phyloP scores from a whole-genome alignment of 2,113 vertebrate species.

The Notechis scutatus region DNA sequence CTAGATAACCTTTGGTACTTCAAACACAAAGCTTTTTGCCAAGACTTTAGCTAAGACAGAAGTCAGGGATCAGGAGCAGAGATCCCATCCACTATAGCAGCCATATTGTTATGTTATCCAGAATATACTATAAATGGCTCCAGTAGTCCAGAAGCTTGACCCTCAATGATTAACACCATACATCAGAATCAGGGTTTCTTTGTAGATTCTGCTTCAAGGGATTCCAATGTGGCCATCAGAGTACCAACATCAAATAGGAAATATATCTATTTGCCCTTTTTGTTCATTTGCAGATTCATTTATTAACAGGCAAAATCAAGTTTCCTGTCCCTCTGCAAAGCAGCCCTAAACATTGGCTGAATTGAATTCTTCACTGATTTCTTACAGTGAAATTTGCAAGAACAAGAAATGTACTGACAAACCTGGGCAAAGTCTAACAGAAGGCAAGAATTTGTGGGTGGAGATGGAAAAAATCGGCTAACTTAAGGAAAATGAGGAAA shows the following conservation, averaged over 20 bases:
- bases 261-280: background rate
- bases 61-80: background rate
- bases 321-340: background rate
- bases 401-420: background rate
- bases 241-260: background rate
- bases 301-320: background rate
- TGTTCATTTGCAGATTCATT: background rate
- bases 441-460: background rate
- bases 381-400: background rate
- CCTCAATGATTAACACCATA: background rate
- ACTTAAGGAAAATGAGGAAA: background rate
- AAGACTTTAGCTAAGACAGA: background rate
- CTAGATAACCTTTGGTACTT: background rate
- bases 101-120: background rate
- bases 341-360: background rate
- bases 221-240: background rate
- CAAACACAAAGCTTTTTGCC: background rate
- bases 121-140: background rate
- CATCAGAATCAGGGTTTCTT: background rate
- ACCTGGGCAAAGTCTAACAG: background rate
- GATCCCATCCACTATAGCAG: background rate
- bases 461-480: background rate
- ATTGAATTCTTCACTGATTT: background rate
- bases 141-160: background rate
- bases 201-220: background rate